Conservation (phyloP, 2,888 invertebrate species). For the Ectemnius lituratus region DNA sequence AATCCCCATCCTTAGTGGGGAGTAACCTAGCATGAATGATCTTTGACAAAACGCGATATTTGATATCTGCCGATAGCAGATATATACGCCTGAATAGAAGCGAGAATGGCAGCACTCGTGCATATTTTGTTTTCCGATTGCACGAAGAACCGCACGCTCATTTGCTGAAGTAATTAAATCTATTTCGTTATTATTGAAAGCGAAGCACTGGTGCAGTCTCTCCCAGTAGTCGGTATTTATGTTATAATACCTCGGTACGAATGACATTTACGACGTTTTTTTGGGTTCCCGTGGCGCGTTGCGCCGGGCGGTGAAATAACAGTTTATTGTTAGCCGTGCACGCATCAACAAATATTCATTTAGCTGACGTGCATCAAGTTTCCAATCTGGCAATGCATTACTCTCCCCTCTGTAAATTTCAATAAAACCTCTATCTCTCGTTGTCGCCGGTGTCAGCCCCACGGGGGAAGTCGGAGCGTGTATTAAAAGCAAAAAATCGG, state of each 20-base stretch:
- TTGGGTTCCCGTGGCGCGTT: constrained; percentile 16
- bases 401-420: constrained; percentile 34
- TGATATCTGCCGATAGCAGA: too few species aligned
- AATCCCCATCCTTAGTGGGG: constrained; percentile 1
- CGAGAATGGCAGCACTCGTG: too few species aligned
- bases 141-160: background rate
- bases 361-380: constrained; percentile 45
- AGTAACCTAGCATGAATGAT: constrained; percentile 27
- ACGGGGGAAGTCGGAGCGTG: background rate
- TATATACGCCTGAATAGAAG: too few species aligned
- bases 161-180: background rate
- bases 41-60: constrained; percentile 25
- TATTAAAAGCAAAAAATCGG: constrained; percentile 37
- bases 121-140: background rate
- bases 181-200: background rate
- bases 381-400: constrained; percentile 43
- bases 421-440: constrained; percentile 32
- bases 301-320: constrained; percentile 29
- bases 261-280: constrained; percentile 11
- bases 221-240: background rate
- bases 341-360: constrained; percentile 55
- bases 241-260: background rate
- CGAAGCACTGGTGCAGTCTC: background rate
- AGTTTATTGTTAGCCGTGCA: constrained; percentile 37
- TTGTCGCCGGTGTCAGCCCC: too few species aligned